phyloP scores from a whole-genome alignment of 92 coral and sea anemone genomes.

The Meandrina meandrites region DNA sequence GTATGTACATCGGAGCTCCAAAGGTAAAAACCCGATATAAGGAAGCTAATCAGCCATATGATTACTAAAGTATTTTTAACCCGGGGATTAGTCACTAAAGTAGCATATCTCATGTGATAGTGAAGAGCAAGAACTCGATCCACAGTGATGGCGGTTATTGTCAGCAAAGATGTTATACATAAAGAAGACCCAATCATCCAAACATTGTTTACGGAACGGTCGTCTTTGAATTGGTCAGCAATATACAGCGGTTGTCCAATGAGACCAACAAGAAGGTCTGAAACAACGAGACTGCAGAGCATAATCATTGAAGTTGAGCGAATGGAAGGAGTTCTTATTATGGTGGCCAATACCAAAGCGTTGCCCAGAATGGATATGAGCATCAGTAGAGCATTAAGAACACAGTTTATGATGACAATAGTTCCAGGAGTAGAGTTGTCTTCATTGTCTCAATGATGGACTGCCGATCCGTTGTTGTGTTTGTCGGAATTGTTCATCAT shows the following conservation, averaged over 20 bases:
- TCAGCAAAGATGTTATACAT: too few species aligned
- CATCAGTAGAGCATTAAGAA: slow-evolving; percentile 17
- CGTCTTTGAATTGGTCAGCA: background rate
- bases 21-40: background rate
- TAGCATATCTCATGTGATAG: slow-evolving; percentile 28
- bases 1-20: background rate
- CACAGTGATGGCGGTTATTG: background rate
- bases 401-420: background rate
- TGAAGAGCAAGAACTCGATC: slow-evolving; percentile 19
- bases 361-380: slow-evolving; percentile 19
- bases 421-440: background rate
- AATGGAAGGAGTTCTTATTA: slow-evolving; percentile 12
- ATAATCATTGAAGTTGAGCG: slow-evolving; percentile 15
- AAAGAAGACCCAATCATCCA: too few species aligned
- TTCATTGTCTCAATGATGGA: background rate
- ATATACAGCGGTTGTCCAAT: slow-evolving; percentile 4
- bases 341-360: slow-evolving; percentile 2
- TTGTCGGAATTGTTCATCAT: too few species aligned
- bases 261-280: slow-evolving; percentile 23
- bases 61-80: background rate
- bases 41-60: background rate
- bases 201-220: too few species aligned
- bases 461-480: background rate
- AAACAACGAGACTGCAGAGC: slow-evolving; percentile 13
- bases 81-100: slow-evolving; percentile 21